Evolutionary conservation across 2,888 invertebrate genomes (phyloP), one percentile per base, ranked within the genome.

Genomic region (Chorisops tibialis): DNA sequence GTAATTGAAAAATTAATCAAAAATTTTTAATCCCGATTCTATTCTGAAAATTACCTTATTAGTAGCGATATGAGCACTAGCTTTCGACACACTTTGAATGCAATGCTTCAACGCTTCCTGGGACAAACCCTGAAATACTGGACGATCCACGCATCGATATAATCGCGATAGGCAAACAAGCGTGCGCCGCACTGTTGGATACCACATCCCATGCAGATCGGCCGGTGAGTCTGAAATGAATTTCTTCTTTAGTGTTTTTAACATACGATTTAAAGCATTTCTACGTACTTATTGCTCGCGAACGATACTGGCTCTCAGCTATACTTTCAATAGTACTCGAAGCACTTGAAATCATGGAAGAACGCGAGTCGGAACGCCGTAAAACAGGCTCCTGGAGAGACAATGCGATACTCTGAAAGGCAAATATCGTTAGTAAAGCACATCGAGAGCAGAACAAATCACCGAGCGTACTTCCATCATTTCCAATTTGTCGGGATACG

Each of bases 191-290:
- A 99, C 96, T 0, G 95, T 96, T 0, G 99, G 99, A 79, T 98
- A 99, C 99, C 99, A 99, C 96, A 99, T 96, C 22, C 98, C 99
- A 79, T 98, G 98, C 35, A 98, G 81, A 81, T 99, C 98, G 0
- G 97, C 95, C 0, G 96, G 93, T 0, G 93, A 93, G 73, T 87
- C 87, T 75, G 76, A 5, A 64, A 35, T 30, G 54, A n/a, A 9
- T 30, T 30, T 30, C 30, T 30, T 30, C 7, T 41, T 41, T 11
- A 41, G 12, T 11, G 12, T 16, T 16, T 1, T 7, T 3, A 30
- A 30, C 1, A 1, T 2, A 30, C 9, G 5, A 7, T 30, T 30
- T 9, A 5, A 30, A 30, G 5, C 7, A 30, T 30, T 30, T n/a
- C n/a, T 4, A 67, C 72, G 67, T 73, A 78, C 78, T 79, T 67